Conservation (phyloP, 2,888 invertebrate species). For the Cinara cedri region DNA sequence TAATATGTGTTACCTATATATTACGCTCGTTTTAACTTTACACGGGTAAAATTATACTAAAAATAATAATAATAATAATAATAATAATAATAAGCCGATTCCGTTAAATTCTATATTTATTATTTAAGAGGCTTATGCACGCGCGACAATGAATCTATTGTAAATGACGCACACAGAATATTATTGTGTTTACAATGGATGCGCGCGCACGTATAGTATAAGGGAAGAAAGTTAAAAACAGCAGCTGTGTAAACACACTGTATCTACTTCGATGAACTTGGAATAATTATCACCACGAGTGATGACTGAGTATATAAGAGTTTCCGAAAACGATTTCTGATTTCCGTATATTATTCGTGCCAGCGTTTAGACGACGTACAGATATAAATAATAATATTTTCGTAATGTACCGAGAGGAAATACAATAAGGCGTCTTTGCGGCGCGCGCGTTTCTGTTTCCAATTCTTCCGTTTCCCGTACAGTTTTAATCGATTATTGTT, state of each 20-base stretch:
- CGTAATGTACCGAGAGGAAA: background rate
- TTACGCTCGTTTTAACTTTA: background rate
- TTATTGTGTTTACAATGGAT: background rate
- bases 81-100: background rate
- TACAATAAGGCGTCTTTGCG: constrained; percentile 15
- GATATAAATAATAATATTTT: background rate
- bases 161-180: constrained; percentile 9
- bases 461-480: background rate
- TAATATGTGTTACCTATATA: too few relatives aligned
- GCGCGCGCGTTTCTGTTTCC: background rate
- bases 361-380: background rate
- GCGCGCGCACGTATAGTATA: background rate
- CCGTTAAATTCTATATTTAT: background rate
- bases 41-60: background rate
- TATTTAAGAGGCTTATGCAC: constrained; percentile 15
- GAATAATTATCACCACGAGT: constrained; percentile 8
- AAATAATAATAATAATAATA: too few relatives aligned
- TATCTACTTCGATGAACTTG: constrained; percentile 2
- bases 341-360: constrained; percentile 36
- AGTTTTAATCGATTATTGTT: constrained; percentile 18
- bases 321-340: constrained; percentile 15
- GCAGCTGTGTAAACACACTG: constrained; percentile 25
- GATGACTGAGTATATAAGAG: background rate
- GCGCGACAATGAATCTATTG: background rate
- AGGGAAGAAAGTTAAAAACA: constrained; percentile 13